phyloP scores from a whole-genome alignment of 2,113 vertebrate species.

The Mormoops blainvillei region DNA sequence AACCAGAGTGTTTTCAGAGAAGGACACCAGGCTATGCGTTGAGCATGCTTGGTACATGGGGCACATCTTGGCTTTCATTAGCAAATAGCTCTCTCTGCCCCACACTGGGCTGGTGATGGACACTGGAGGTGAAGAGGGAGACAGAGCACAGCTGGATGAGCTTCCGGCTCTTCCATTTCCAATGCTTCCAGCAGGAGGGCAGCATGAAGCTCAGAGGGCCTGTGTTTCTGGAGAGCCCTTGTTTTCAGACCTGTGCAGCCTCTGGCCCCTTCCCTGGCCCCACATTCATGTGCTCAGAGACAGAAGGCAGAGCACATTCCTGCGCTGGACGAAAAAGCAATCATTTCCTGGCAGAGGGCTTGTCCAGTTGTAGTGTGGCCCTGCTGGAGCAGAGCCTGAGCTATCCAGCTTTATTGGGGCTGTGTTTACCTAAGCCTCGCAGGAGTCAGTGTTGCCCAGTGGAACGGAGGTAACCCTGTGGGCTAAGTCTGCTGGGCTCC shows the following conservation, averaged over 20 bases:
- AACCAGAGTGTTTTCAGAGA: background rate
- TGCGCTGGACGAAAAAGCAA: slow-evolving; percentile 73
- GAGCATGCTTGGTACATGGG: background rate
- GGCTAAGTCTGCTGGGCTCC: background rate
- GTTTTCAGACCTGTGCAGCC: slow-evolving; percentile 48
- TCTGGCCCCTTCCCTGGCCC: slow-evolving; percentile 53
- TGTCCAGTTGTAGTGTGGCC: slow-evolving; percentile 73
- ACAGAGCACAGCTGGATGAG: background rate
- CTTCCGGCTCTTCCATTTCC: background rate
- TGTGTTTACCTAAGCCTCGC: slow-evolving; percentile 74
- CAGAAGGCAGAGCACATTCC: slow-evolving; percentile 78
- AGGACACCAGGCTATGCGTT: fast-evolving
- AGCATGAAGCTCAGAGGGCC: background rate
- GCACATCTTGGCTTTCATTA: background rate
- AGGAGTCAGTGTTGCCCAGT: slow-evolving; percentile 60
- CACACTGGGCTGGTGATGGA: background rate
- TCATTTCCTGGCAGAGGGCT: slow-evolving; percentile 78
- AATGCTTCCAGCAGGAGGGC: background rate
- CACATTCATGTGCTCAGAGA: slow-evolving; percentile 56
- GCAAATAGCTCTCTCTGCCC: background rate
- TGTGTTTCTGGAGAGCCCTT: background rate
- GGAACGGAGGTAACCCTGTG: slow-evolving; percentile 65
- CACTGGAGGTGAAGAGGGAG: background rate
- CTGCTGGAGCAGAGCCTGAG: slow-evolving; percentile 70
- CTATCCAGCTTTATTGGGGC: slow-evolving; percentile 78